Evolutionary conservation across 2,113 vertebrate genomes (phyloP).

Genomic region (Riparia riparia): DNA sequence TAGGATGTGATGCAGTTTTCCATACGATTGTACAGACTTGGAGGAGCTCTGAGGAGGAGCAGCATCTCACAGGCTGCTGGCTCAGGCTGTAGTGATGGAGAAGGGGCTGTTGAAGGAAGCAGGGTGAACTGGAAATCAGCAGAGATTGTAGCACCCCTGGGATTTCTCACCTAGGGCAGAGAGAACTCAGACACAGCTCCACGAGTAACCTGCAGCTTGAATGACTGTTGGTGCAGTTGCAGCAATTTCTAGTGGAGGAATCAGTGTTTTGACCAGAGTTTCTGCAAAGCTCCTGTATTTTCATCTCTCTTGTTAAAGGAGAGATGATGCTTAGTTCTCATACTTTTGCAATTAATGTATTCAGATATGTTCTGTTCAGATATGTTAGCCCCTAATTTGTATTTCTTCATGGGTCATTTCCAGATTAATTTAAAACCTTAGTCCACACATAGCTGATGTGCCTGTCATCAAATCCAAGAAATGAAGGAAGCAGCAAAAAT

Average conservation of each 20-base stretch:
- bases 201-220: not conserved
- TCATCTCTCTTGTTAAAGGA: not conserved
- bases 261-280: not conserved
- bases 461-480: not conserved
- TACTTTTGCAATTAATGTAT: not conserved
- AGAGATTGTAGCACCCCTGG: not conserved
- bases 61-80: not conserved
- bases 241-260: not conserved
- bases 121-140: not conserved
- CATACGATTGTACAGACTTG: not conserved
- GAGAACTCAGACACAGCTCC: not conserved
- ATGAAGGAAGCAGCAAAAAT: not conserved
- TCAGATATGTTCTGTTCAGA: not conserved
- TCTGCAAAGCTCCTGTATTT: not conserved
- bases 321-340: not conserved
- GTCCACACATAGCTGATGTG: accelerated
- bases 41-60: not conserved
- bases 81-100: not conserved
- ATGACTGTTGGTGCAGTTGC: not conserved
- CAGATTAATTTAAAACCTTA: not conserved
- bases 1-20: not conserved
- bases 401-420: not conserved
- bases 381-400: not conserved
- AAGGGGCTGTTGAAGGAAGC: not conserved
- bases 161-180: not conserved